Evolutionary conservation across 2,888 invertebrate genomes (phyloP).

Genomic region (Diaperis boleti): DNA sequence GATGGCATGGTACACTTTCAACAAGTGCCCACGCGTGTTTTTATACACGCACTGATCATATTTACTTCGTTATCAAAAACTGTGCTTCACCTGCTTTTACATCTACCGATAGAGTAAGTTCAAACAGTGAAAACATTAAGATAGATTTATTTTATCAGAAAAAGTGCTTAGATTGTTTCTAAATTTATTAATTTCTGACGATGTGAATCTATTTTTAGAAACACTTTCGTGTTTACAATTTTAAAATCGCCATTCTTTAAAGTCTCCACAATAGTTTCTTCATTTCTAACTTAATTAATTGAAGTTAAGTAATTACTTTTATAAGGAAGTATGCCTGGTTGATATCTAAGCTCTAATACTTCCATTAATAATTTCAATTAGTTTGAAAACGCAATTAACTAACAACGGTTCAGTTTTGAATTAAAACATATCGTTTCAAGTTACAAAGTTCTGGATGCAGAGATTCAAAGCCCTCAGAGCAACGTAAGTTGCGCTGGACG

Average conservation of each 20-base stretch:
- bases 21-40: constrained; percentile 36
- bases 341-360: constrained; percentile 2
- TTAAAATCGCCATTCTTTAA: background rate
- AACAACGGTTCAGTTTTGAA: background rate
- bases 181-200: no score
- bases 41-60: constrained; percentile 9
- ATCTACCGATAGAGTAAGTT: constrained; percentile 14
- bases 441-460: background rate
- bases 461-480: no score
- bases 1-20: constrained; percentile 5
- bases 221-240: background rate
- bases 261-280: background rate
- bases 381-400: constrained; percentile 12
- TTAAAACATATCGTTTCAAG: background rate
- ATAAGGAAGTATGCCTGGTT: background rate
- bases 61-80: background rate
- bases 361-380: constrained; percentile 1
- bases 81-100: constrained; percentile 6
- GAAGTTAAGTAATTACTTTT: constrained; percentile 1
- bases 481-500: no score
- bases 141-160: no score
- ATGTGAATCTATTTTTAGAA: background rate
- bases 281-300: background rate
- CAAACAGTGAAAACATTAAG: no score
- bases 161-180: no score